These are phyloP conservation scores for Hylomyscus alleni DNA, from an alignment of 2,797 vertebrate species.

Conservation along the genomic window DNA sequence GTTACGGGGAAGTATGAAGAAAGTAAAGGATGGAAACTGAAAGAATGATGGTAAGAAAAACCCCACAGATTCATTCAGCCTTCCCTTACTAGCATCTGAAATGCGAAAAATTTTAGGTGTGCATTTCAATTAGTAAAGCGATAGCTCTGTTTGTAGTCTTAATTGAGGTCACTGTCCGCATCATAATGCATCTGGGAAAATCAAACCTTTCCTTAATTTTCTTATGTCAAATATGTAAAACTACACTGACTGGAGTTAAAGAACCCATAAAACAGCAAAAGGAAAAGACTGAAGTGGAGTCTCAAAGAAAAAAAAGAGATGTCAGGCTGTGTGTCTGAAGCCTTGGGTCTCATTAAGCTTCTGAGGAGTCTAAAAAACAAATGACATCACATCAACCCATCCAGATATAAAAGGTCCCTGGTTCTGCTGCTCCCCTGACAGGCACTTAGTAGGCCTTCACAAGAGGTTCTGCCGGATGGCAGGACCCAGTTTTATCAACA, in stretches of 20 bases:
- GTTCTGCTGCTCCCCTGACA: not conserved
- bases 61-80: not conserved
- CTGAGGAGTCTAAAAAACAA: slow-evolving; percentile 19
- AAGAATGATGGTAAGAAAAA: not conserved
- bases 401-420: slow-evolving; percentile 25
- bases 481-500: not conserved
- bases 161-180: slow-evolving; percentile 56
- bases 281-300: not conserved
- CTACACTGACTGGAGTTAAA: slow-evolving; percentile 48
- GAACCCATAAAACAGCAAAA: not conserved
- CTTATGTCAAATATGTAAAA: slow-evolving; percentile 55
- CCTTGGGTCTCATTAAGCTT: slow-evolving; percentile 66
- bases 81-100: slow-evolving; percentile 27
- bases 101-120: slow-evolving; percentile 36
- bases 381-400: slow-evolving; percentile 60
- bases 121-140: slow-evolving; percentile 65
- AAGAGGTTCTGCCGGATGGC: not conserved
- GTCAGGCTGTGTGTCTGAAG: slow-evolving; percentile 58
- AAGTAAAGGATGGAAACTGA: not conserved
- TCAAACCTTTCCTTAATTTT: slow-evolving; percentile 64
- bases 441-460: slow-evolving; percentile 59
- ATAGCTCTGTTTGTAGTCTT: slow-evolving; percentile 61
- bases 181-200: slow-evolving; percentile 48
- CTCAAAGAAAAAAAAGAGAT: slow-evolving; percentile 45
- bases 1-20: not conserved